Conservation (phyloP, 2,797 vertebrate species). For the Darevskia nairensis region DNA sequence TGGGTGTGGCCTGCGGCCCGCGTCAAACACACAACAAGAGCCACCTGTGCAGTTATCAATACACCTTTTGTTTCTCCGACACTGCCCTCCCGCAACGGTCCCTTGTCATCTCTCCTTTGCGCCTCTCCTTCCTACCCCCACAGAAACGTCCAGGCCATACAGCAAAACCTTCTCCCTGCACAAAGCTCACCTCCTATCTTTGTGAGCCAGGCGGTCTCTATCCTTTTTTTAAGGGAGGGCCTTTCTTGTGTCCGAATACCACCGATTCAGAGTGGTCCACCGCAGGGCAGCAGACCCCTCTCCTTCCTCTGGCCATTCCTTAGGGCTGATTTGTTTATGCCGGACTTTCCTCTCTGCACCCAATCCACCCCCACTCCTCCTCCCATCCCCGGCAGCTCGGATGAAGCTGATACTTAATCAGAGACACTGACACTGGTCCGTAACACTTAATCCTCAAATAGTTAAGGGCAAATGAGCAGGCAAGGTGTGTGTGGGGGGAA, state of each 20-base stretch:
- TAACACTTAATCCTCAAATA: slow-evolving; percentile 4
- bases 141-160: neutral
- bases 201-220: too few relatives aligned
- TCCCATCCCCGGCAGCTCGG: neutral
- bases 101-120: neutral
- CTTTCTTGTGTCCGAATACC: neutral
- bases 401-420: slow-evolving; percentile 8
- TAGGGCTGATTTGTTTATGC: neutral
- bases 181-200: neutral
- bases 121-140: neutral
- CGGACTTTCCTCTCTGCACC: neutral
- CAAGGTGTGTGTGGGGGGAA: too few relatives aligned
- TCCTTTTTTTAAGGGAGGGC: too few relatives aligned
- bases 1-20: neutral
- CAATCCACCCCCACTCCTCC: neutral
- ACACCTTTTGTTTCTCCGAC: neutral
- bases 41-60: slow-evolving; percentile 1
- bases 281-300: neutral
- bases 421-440: neutral
- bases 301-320: neutral
- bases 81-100: too few relatives aligned
- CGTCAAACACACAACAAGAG: slow-evolving; percentile 2
- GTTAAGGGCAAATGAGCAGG: neutral
- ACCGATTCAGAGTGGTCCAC: neutral
- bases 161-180: neutral